Conservation (phyloP, 2,888 invertebrate genomes). For the Chrysolina americana region DNA sequence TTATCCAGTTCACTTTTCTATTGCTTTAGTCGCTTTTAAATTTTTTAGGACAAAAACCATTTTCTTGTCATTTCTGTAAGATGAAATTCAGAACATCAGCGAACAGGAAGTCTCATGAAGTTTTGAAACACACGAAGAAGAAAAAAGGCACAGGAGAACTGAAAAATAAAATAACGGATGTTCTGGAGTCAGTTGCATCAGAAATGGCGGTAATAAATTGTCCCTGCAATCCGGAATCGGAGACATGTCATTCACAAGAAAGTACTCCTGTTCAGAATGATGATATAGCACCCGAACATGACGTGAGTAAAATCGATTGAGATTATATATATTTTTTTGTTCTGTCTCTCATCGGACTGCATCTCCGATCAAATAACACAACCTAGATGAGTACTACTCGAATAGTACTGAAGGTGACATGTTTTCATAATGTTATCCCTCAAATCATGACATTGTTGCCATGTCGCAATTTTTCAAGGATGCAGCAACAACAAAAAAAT, state of each 20-base stretch:
- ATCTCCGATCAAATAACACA: no score
- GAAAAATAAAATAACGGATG: constrained; percentile 51
- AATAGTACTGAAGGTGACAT: no score
- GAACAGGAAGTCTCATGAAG: constrained; percentile 76
- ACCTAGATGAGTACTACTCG: no score
- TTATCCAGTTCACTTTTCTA: neutral
- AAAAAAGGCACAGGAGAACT: constrained; percentile 25
- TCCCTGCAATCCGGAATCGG: neutral
- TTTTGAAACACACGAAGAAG: constrained; percentile 66
- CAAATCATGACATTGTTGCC: no score
- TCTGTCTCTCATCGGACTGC: no score
- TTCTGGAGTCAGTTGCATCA: constrained; percentile 53
- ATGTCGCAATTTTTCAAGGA: no score
- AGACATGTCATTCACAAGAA: neutral
- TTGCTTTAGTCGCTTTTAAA: neutral
- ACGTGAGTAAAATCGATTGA: neutral
- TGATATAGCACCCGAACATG: constrained; percentile 28
- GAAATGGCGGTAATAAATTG: constrained; percentile 25
- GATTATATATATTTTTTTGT: no score
- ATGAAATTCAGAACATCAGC: constrained; percentile 78
- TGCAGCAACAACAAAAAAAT: no score
- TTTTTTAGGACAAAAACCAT: constrained; percentile 52
- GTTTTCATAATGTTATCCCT: no score
- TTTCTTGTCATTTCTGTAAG: constrained; percentile 72
- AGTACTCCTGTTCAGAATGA: neutral